These are phyloP conservation scores for Eunapius fragilis DNA, from an alignment of 37 sponge, comb jelly and placozoan species.

Conservation along the genomic window DNA sequence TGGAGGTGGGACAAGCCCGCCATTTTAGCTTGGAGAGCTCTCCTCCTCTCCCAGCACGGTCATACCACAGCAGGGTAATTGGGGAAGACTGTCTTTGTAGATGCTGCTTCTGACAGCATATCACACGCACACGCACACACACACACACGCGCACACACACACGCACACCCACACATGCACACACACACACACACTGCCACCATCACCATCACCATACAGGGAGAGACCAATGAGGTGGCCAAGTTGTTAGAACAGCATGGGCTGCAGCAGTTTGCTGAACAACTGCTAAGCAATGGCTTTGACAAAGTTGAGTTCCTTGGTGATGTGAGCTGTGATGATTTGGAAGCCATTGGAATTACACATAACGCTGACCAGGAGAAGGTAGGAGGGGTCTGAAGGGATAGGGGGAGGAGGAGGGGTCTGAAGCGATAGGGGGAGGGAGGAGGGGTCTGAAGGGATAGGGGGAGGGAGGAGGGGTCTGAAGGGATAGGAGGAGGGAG, in stretches of 20 bases:
- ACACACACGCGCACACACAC: background rate
- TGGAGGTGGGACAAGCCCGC: background rate
- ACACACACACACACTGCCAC: no score
- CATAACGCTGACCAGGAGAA: slow-evolving; percentile 33
- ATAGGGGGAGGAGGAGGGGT: background rate
- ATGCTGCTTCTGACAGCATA: no score
- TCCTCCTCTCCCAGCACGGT: background rate
- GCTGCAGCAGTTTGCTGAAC: slow-evolving; percentile 32
- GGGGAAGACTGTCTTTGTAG: no score
- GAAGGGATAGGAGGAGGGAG: no score
- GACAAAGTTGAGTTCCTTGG: slow-evolving; percentile 61
- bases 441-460: no score
- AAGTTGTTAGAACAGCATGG: slow-evolving; percentile 31
- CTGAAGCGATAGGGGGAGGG: no score
- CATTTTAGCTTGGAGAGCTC: background rate
- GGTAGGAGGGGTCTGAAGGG: no score
- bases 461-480: no score
- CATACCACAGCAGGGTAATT: background rate
- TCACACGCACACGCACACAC: no score
- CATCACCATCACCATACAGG: no score
- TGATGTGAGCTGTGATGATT: slow-evolving; percentile 55
- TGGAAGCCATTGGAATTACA: slow-evolving; percentile 50
- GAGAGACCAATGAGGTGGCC: slow-evolving; percentile 36
- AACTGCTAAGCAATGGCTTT: slow-evolving; percentile 64
- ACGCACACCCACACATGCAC: background rate